Evolutionary conservation across 1,140 invertebrate species (phyloP).

Genomic region (Bacillus rossius): DNA sequence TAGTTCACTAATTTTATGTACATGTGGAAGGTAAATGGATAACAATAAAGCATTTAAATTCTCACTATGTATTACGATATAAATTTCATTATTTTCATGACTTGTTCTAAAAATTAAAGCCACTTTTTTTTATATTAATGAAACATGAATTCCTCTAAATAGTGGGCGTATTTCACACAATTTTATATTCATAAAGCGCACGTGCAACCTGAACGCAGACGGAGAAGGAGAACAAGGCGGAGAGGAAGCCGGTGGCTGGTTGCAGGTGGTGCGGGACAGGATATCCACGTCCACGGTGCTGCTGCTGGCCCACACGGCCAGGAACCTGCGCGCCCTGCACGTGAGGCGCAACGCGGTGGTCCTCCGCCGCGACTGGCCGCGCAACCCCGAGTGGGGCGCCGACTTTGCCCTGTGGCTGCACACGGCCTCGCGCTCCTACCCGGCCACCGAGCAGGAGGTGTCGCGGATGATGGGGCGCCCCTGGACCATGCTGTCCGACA

Average conservation of each 20-base stretch:
- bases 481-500: conserved; percentile 71
- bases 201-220: too few relatives aligned
- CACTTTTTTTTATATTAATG: too few relatives aligned
- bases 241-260: background rate
- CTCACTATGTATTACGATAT: too few relatives aligned
- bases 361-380: conserved; percentile 62
- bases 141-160: too few relatives aligned
- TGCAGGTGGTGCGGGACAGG: conserved; percentile 66
- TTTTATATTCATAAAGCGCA: too few relatives aligned
- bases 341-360: conserved; percentile 68
- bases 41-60: too few relatives aligned
- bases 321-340: conserved; percentile 56
- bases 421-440: conserved; percentile 54
- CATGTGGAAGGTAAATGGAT: too few relatives aligned
- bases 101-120: too few relatives aligned
- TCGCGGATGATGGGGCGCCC: conserved; percentile 57
- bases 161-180: too few relatives aligned
- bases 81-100: too few relatives aligned
- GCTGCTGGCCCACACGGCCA: conserved; percentile 59
- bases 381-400: conserved; percentile 56
- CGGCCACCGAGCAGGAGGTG: conserved; percentile 59
- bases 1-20: too few relatives aligned
- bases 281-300: conserved; percentile 75
- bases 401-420: conserved; percentile 64
- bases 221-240: too few relatives aligned